A percentile compares a stretch with the other conserved stretches of the same genome.
Evolutionary conservation across 2,797 vertebrate genomes (phyloP).

Genomic region (Lacerta bilineata): DNA sequence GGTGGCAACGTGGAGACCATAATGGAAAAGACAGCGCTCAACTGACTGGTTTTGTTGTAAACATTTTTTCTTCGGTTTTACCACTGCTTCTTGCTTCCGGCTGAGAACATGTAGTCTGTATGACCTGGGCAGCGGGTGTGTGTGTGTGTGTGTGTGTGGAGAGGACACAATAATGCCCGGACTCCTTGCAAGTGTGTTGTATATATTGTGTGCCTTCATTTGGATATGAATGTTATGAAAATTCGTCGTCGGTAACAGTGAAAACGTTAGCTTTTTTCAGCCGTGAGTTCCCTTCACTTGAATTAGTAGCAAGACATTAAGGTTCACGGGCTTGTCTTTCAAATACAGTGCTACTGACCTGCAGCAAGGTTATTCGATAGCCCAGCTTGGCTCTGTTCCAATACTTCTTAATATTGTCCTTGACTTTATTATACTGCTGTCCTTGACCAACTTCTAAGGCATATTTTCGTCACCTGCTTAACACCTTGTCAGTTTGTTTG

Average conservation of each 20-base stretch:
- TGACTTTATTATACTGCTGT: conserved; percentile 1
- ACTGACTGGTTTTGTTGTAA: neutral
- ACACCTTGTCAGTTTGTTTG: neutral
- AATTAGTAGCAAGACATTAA: neutral
- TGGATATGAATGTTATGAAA: neutral
- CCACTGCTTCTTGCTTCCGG: neutral
- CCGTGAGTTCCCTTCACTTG: neutral
- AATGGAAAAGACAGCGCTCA: neutral
- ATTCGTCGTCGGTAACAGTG: no score
- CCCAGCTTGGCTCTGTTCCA: conserved; percentile 11
- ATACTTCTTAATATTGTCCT: conserved; percentile 18
- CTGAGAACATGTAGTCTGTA: no score
- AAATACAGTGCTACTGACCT: neutral
- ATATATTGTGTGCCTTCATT: neutral
- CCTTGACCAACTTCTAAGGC: conserved; percentile 5
- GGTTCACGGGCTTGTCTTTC: conserved; percentile 7
- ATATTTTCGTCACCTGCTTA: conserved; percentile 27
- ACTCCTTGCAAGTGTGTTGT: neutral
- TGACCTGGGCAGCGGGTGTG: no score
- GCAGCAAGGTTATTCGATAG: conserved; percentile 7
- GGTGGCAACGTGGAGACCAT: neutral
- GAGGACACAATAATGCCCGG: neutral
- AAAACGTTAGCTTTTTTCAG: neutral
- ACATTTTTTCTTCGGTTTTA: neutral
- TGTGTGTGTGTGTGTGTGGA: no score